A percentile compares a stretch with the other conserved stretches of the same genome.
Evolutionary conservation across 2,797 vertebrate species (phyloP).

Genomic region (Rhadinocentrus ornatus): DNA sequence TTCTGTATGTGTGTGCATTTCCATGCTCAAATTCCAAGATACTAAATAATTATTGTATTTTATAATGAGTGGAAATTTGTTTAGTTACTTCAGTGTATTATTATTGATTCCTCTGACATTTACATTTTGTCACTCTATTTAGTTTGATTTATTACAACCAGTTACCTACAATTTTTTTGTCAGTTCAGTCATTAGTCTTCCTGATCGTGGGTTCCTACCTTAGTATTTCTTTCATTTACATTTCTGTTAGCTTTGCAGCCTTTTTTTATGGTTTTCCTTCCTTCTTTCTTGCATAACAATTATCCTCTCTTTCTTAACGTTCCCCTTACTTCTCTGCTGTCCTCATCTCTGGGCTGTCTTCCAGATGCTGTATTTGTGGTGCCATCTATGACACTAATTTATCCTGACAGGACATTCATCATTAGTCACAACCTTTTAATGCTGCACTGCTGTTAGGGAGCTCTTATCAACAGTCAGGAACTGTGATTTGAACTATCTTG

Average conservation of each 20-base stretch:
- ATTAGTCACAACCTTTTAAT: constrained; percentile 76
- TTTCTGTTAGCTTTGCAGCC: background rate
- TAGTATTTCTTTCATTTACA: background rate
- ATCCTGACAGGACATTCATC: constrained; percentile 83
- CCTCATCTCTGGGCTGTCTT: constrained; percentile 61
- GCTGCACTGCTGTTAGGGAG: constrained; percentile 45
- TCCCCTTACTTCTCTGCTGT: background rate
- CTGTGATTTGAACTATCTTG: constrained; percentile 1
- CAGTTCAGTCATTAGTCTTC: background rate
- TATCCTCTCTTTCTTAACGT: constrained; percentile 4
- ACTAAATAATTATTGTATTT: constrained; percentile 26
- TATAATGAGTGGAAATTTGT: too few relatives aligned
- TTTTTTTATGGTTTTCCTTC: background rate
- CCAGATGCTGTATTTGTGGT: constrained; percentile 70
- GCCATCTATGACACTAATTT: constrained; percentile 75
- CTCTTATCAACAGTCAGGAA: constrained; percentile 26
- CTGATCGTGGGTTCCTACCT: background rate
- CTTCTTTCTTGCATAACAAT: constrained; percentile 5
- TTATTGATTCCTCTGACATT: constrained; percentile 10
- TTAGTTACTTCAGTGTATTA: constrained; percentile 15
- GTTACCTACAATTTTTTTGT: constrained; percentile 1
- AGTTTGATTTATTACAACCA: constrained; percentile 11
- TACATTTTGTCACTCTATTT: constrained; percentile 6
- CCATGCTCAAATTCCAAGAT: constrained; percentile 7
- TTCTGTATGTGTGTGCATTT: too few relatives aligned